These are phyloP conservation scores for Caranx melampygus DNA, from an alignment of 2,113 vertebrate genomes.

Conservation along the genomic window DNA sequence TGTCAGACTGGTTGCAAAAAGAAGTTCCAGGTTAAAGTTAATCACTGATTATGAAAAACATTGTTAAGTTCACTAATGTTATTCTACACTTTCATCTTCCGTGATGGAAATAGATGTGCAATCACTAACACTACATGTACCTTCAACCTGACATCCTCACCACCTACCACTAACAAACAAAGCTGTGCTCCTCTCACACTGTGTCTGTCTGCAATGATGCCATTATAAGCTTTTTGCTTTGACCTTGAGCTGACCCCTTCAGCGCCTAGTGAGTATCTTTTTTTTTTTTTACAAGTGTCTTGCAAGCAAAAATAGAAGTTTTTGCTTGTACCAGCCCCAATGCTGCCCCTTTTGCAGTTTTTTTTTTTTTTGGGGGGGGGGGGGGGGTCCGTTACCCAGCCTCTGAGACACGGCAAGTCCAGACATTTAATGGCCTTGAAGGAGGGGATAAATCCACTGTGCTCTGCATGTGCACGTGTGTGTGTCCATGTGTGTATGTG, in stretches of 20 bases:
- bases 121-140: background rate
- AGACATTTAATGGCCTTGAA: conserved; percentile 61
- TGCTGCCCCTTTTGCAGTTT: conserved; percentile 16
- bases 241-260: conserved; percentile 27
- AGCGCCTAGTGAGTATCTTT: conserved; percentile 24
- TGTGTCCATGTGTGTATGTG: background rate
- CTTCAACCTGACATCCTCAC: background rate
- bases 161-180: background rate
- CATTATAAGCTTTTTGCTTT: background rate
- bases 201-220: background rate
- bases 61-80: background rate
- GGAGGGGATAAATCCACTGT: conserved; percentile 43
- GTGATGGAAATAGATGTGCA: background rate
- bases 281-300: conserved; percentile 9
- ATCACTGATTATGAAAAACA: background rate
- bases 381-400: conserved; percentile 44
- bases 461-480: conserved; percentile 6
- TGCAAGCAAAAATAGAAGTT: conserved; percentile 33
- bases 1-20: background rate
- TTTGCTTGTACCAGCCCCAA: conserved; percentile 13
- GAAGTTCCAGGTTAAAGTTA: background rate
- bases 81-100: background rate
- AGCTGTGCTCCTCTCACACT: background rate
- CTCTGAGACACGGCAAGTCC: conserved; percentile 53
- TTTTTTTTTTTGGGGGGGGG: no score